Evolutionary conservation across 2,888 invertebrate species (phyloP).

Genomic region (Therioaphis trifolii): DNA sequence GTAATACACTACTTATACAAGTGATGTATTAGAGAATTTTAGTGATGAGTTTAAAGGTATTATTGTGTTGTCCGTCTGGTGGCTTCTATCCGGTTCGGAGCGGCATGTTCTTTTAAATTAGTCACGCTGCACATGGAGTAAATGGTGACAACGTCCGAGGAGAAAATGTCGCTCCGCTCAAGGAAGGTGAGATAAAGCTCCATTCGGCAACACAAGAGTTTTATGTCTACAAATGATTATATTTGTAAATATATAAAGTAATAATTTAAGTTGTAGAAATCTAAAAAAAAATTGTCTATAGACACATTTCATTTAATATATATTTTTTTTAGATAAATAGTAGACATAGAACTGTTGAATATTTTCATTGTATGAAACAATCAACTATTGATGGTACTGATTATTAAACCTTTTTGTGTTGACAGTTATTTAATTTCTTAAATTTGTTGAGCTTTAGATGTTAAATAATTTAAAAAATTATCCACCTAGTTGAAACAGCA

Average conservation of each 20-base stretch:
- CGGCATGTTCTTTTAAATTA: constrained; percentile 60
- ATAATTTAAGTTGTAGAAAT: not conserved
- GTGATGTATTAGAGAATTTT: not conserved
- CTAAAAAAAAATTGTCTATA: no score
- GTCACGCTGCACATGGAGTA: constrained; percentile 33
- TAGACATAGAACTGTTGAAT: constrained; percentile 42
- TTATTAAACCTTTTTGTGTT: constrained; percentile 6
- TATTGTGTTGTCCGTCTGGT: constrained; percentile 59
- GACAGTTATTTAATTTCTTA: constrained; percentile 6
- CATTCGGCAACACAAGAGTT: constrained; percentile 55
- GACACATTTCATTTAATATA: not conserved
- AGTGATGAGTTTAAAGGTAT: constrained; percentile 41
- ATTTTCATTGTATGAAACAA: not conserved
- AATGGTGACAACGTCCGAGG: constrained; percentile 28
- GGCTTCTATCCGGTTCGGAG: constrained; percentile 50
- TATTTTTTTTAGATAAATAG: constrained; percentile 12
- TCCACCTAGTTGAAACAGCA: not conserved
- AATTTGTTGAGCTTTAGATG: not conserved
- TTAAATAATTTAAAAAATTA: not conserved
- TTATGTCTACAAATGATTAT: constrained; percentile 41
- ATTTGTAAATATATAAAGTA: constrained; percentile 2
- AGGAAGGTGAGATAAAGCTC: constrained; percentile 60
- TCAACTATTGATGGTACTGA: no score
- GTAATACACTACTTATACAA: not conserved
- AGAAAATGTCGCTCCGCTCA: constrained; percentile 60